Percentiles rank a stretch among this genome's conserved stretches.
Evolutionary conservation across 2,797 vertebrate genomes (phyloP).

Genomic region (Botia kubotai): DNA sequence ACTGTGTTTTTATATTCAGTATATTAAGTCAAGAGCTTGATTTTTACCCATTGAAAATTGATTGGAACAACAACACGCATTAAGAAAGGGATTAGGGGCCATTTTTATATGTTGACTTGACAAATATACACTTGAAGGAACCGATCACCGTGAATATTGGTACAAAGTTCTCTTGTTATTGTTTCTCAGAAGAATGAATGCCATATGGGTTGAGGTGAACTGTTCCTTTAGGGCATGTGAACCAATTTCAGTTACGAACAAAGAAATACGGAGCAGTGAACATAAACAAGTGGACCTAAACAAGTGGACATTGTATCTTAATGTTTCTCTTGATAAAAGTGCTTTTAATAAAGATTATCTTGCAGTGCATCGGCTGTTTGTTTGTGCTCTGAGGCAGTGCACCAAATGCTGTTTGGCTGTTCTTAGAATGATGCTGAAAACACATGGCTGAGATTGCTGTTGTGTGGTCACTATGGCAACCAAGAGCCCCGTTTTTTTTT

Average conservation of each 20-base stretch:
- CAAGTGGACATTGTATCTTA: not conserved
- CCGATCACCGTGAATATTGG: not conserved
- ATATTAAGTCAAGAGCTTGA: no score
- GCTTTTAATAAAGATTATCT: not conserved
- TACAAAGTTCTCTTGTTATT: not conserved
- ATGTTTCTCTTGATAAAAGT: constrained; percentile 25
- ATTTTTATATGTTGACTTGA: no score
- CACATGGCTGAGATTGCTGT: constrained; percentile 54
- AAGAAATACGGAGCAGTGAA: not conserved
- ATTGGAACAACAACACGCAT: not conserved
- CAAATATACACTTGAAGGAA: not conserved
- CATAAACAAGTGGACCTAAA: not conserved
- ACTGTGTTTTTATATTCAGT: not conserved
- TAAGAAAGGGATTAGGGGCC: no score
- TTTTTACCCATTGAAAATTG: no score
- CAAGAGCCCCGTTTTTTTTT: constrained; percentile 10
- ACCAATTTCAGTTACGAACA: not conserved
- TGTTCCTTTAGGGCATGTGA: not conserved
- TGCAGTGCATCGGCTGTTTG: not conserved
- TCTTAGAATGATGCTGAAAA: constrained; percentile 43
- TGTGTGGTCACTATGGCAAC: constrained; percentile 68
- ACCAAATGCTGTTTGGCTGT: constrained; percentile 46
- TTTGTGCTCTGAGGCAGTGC: not conserved
- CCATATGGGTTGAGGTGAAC: not conserved
- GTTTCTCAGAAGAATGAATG: not conserved